Conservation (phyloP, 2,113 vertebrate species). For the Promerops cafer region DNA sequence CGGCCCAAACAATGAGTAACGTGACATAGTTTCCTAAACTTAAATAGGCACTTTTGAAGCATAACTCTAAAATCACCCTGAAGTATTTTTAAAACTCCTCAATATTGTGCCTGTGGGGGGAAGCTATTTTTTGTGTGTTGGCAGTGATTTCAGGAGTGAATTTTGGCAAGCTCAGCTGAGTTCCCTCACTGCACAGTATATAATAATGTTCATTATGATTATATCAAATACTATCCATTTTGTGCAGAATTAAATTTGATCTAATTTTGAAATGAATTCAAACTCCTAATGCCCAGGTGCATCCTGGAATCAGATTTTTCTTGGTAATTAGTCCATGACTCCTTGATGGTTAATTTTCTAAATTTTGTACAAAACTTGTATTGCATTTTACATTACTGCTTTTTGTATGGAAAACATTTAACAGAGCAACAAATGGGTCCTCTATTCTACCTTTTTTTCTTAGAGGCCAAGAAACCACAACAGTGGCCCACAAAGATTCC, state of each 20-base stretch:
- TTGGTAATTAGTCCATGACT: background rate
- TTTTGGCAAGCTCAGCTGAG: slow-evolving; percentile 31
- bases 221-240: slow-evolving; percentile 17
- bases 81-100: slow-evolving; percentile 39
- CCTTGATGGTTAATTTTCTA: background rate
- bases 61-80: background rate
- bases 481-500: background rate
- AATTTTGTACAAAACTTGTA: background rate
- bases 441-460: background rate
- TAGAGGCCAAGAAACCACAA: background rate
- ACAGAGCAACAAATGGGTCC: background rate
- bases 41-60: slow-evolving; percentile 2
- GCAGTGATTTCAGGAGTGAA: background rate
- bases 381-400: background rate
- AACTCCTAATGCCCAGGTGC: background rate
- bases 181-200: slow-evolving; percentile 14
- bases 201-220: slow-evolving; percentile 35
- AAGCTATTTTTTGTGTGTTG: slow-evolving; percentile 25
- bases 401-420: background rate
- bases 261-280: slow-evolving; percentile 34
- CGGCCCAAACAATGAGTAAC: background rate
- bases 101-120: background rate
- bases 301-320: background rate
- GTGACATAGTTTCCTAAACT: background rate
- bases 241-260: slow-evolving; percentile 24